Evolutionary conservation across 2,113 vertebrate genomes (phyloP).

Genomic region (Larimichthys crocea): DNA sequence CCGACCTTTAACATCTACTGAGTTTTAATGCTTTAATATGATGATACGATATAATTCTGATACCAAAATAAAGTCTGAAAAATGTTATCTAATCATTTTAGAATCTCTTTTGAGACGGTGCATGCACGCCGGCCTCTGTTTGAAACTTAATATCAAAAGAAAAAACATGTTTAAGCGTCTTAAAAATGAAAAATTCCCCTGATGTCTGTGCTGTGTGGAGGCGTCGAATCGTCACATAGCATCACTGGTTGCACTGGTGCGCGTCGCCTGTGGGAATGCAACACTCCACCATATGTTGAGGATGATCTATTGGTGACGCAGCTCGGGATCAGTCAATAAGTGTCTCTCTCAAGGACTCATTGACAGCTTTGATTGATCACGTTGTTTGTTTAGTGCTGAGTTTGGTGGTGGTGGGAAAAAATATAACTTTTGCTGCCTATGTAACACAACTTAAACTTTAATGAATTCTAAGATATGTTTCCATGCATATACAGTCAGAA

Average conservation of each 20-base stretch:
- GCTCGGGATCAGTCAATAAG: conserved; percentile 37
- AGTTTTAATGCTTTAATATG: background rate
- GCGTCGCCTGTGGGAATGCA: conserved; percentile 45
- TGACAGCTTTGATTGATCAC: background rate
- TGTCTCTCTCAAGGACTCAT: conserved; percentile 27
- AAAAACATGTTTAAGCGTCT: background rate
- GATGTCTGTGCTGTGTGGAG: conserved; percentile 21
- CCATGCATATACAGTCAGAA: background rate
- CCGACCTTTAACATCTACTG: background rate
- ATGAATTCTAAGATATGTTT: background rate
- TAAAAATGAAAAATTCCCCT: background rate
- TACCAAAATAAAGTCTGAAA: background rate
- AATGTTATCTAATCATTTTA: background rate
- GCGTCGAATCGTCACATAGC: conserved; percentile 31
- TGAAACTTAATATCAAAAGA: background rate
- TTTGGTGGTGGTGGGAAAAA: no score
- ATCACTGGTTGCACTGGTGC: conserved; percentile 15
- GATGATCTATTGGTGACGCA: conserved; percentile 23
- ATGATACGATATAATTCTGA: background rate
- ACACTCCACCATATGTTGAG: conserved; percentile 42
- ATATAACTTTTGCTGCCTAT: background rate
- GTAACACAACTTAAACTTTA: background rate
- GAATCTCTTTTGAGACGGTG: no score
- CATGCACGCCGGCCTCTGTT: background rate
- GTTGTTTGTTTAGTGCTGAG: conserved; percentile 18